Conservation (phyloP, 2,113 vertebrate genomes). For the Seriola quinqueradiata region DNA sequence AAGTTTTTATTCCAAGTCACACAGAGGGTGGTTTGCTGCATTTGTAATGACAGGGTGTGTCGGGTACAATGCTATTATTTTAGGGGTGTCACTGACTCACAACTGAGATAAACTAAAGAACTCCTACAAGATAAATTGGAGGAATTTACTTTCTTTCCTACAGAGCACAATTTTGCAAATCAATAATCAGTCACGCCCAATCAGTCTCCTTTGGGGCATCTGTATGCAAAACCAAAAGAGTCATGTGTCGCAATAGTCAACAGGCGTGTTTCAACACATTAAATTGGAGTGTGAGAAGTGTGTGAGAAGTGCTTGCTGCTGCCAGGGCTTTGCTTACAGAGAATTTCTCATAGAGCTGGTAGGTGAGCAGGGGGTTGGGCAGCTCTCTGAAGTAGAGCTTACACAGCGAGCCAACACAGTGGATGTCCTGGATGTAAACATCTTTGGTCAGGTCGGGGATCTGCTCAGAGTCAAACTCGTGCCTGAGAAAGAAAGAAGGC, state of each 20-base stretch:
- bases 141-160: neutral
- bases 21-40: constrained; percentile 39
- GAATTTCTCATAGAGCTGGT: constrained; percentile 99
- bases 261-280: neutral
- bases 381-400: constrained; percentile 99
- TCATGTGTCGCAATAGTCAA: neutral
- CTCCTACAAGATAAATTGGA: neutral
- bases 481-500: constrained; percentile 79
- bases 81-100: constrained; percentile 20
- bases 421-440: constrained; percentile 97
- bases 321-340: constrained; percentile 87
- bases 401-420: constrained; percentile 97
- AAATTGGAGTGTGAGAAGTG: neutral
- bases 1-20: constrained; percentile 56
- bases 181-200: neutral
- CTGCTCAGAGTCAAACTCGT: constrained; percentile 98
- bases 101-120: constrained; percentile 18
- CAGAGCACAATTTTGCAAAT: neutral
- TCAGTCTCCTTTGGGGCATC: neutral
- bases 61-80: constrained; percentile 36
- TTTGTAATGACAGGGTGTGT: constrained; percentile 67
- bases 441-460: constrained; percentile 99
- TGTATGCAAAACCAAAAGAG: neutral
- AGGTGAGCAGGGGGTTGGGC: constrained; percentile 97
- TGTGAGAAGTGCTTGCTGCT: neutral